These are phyloP conservation scores for Adelges cooleyi DNA, from an alignment of 1,140 invertebrate species.

Conservation along the genomic window DNA sequence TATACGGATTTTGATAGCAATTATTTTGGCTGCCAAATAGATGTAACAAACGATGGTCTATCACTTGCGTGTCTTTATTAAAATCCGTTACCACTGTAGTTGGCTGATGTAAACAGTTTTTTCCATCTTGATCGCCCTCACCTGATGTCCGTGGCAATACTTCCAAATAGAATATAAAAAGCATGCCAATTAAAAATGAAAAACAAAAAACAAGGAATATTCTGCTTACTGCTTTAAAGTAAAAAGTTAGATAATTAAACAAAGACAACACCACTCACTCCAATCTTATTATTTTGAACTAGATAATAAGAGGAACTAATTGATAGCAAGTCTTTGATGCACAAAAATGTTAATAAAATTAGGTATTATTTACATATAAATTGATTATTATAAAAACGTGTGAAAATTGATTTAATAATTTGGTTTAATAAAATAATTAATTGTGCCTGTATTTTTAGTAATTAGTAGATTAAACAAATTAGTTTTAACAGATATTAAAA, in stretches of 20 bases:
- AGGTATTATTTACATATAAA: background rate
- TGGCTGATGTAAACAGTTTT: constrained; percentile 20
- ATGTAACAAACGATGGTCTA: constrained; percentile 21
- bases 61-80: constrained; percentile 18
- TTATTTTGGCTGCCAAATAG: constrained; percentile 13
- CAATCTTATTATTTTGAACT: too few species aligned
- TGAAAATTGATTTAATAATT: too few species aligned
- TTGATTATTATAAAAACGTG: too few species aligned
- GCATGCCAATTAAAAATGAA: constrained; percentile 28
- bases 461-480: too few species aligned
- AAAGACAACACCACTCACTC: constrained; percentile 21
- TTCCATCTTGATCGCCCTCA: constrained; percentile 24
- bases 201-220: constrained; percentile 25
- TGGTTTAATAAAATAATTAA: constrained; percentile 24
- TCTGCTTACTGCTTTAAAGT: constrained; percentile 15
- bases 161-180: constrained; percentile 29
- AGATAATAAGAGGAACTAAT: background rate
- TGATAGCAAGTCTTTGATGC: background rate
- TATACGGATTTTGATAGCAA: constrained; percentile 28
- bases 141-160: constrained; percentile 27
- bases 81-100: constrained; percentile 14
- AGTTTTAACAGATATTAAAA: too few species aligned
- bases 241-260: constrained; percentile 14
- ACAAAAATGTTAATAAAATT: too few species aligned
- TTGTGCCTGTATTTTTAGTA: constrained; percentile 20